Evolutionary conservation across 1,140 invertebrate species (phyloP).

Genomic region (Rhagoletis pomonella): DNA sequence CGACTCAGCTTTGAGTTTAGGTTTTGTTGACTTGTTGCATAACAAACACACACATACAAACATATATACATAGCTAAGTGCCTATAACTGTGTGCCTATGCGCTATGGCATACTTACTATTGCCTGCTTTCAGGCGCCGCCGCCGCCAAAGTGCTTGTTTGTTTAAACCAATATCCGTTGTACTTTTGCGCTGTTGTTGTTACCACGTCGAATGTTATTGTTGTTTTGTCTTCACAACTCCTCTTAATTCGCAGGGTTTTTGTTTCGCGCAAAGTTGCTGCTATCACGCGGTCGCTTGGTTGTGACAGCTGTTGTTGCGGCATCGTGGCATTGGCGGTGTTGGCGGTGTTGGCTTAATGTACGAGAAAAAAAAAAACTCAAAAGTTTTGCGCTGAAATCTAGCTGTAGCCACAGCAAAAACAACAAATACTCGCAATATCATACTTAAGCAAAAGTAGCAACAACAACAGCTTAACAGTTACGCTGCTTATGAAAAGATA

Average conservation of each 20-base stretch:
- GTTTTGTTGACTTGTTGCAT: slow-evolving; percentile 16
- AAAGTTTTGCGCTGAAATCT: slow-evolving; percentile 13
- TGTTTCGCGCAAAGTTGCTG: background rate
- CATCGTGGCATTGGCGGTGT: background rate
- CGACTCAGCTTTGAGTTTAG: slow-evolving; percentile 1
- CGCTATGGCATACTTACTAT: background rate
- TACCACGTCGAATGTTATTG: background rate
- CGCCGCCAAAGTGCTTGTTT: background rate
- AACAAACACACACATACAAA: background rate
- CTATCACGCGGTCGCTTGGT: background rate
- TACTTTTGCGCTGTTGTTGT: background rate
- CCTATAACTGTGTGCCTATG: background rate
- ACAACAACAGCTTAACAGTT: slow-evolving; percentile 3
- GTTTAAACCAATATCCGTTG: slow-evolving; percentile 18
- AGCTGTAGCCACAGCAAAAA: background rate
- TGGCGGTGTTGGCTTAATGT: slow-evolving; percentile 12
- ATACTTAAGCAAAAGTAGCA: background rate
- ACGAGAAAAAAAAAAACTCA: background rate
- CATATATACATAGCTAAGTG: background rate
- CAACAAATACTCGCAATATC: slow-evolving; percentile 1
- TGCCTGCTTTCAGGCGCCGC: background rate
- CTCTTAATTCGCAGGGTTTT: background rate
- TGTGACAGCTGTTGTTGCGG: slow-evolving; percentile 21
- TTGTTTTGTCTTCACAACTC: background rate
- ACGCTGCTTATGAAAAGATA: slow-evolving; percentile 43